phyloP scores from a whole-genome alignment of 2,797 vertebrate genomes.

The Manis crassicaudata region DNA sequence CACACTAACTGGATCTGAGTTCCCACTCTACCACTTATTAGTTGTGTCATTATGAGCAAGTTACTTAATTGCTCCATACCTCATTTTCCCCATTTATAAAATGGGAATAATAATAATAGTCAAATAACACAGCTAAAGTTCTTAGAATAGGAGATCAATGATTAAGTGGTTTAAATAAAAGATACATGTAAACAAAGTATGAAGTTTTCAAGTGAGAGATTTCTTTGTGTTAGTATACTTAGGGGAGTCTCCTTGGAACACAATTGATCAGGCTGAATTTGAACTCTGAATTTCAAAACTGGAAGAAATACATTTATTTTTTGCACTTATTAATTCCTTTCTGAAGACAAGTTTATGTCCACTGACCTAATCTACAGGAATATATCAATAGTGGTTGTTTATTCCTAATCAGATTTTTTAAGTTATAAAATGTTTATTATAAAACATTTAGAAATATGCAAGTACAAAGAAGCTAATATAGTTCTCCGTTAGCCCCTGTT shows the following conservation, averaged over 20 bases:
- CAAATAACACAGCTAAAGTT: neutral
- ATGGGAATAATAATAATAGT: neutral
- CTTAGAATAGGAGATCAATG: neutral
- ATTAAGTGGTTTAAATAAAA: neutral
- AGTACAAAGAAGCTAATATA: neutral
- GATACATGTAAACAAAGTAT: neutral
- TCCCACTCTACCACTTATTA: neutral
- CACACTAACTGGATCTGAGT: neutral
- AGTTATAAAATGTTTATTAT: constrained; percentile 7
- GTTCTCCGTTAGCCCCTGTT: neutral
- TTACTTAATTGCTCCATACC: neutral
- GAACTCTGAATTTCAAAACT: constrained; percentile 41
- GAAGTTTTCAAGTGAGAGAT: neutral
- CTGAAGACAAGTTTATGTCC: neutral
- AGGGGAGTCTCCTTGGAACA: neutral
- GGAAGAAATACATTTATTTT: neutral
- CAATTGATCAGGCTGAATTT: neutral
- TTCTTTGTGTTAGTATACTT: neutral
- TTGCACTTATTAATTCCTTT: neutral
- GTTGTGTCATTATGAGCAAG: neutral
- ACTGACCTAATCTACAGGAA: neutral
- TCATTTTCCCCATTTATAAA: constrained; percentile 35
- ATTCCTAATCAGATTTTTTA: neutral
- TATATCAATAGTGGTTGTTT: neutral
- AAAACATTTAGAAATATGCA: neutral